phyloP scores from a whole-genome alignment of 2,113 vertebrate genomes.

The Nycticryphes semicollaris region DNA sequence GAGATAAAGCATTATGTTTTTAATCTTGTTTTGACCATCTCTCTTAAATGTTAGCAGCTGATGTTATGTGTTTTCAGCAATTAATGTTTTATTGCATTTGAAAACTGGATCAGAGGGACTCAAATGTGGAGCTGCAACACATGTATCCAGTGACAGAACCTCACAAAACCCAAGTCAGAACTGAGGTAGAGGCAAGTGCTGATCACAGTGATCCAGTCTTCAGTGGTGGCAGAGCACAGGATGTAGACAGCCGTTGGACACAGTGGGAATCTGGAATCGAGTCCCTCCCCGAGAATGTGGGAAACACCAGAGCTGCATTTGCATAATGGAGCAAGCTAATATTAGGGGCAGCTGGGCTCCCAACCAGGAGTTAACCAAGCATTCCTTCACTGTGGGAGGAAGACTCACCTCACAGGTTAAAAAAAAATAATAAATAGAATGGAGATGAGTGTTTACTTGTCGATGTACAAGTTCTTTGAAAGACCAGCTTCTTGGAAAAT shows the following conservation, averaged over 20 bases:
- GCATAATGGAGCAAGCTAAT: constrained; percentile 5
- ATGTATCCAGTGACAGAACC: neutral
- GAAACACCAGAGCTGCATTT: constrained; percentile 5
- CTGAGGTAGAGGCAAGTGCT: neutral
- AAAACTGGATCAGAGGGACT: neutral
- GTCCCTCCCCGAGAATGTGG: neutral
- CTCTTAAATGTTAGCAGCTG: neutral
- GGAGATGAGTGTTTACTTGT: neutral
- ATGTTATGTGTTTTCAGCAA: neutral
- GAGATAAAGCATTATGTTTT: neutral
- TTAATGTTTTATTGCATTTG: neutral
- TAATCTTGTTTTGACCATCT: neutral
- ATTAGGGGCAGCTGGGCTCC: neutral
- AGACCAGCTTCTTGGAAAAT: neutral
- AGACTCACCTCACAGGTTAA: neutral
- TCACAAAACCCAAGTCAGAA: neutral
- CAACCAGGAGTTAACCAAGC: neutral
- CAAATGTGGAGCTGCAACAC: neutral
- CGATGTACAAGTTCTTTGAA: neutral
- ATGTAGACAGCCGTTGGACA: neutral
- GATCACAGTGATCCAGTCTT: neutral
- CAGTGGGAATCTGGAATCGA: neutral
- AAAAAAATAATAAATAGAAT: neutral
- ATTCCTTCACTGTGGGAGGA: neutral
- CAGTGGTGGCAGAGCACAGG: neutral